A percentile compares a stretch with the other conserved stretches of the same genome.
Evolutionary conservation across 2,797 vertebrate genomes (phyloP).

Genomic region (Nothura maculosa): DNA sequence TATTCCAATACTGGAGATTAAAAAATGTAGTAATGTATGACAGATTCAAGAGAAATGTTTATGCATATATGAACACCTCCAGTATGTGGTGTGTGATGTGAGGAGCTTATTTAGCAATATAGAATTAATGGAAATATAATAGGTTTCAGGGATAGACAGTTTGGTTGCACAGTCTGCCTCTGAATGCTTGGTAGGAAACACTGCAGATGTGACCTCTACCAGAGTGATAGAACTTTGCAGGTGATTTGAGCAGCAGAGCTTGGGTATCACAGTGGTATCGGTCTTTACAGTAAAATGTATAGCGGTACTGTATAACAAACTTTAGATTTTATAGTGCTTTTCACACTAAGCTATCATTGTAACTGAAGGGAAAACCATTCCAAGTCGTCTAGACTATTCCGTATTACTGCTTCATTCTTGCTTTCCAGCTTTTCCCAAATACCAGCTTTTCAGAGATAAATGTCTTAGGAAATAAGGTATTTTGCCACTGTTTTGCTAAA

Average conservation of each 20-base stretch:
- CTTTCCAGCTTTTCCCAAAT: neutral
- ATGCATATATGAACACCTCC: neutral
- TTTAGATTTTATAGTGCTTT: neutral
- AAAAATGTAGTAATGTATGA: constrained; percentile 37
- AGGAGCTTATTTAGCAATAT: neutral
- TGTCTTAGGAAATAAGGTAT: neutral
- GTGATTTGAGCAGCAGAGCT: neutral
- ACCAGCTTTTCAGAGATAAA: neutral
- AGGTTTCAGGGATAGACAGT: neutral
- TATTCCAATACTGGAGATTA: constrained; percentile 54
- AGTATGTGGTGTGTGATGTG: neutral
- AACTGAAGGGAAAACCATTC: neutral
- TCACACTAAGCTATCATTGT: neutral
- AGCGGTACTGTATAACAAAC: neutral
- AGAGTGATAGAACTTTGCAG: neutral
- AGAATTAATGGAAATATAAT: neutral
- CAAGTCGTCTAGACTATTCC: neutral
- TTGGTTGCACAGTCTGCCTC: neutral
- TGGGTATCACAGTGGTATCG: neutral
- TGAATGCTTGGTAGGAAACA: neutral
- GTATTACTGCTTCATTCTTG: neutral
- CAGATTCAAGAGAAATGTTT: constrained; percentile 39
- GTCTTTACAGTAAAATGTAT: neutral
- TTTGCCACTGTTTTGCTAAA: neutral
- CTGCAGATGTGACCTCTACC: neutral